Conservation (phyloP, 2,888 invertebrate species). For the Diloba caeruleocephala region DNA sequence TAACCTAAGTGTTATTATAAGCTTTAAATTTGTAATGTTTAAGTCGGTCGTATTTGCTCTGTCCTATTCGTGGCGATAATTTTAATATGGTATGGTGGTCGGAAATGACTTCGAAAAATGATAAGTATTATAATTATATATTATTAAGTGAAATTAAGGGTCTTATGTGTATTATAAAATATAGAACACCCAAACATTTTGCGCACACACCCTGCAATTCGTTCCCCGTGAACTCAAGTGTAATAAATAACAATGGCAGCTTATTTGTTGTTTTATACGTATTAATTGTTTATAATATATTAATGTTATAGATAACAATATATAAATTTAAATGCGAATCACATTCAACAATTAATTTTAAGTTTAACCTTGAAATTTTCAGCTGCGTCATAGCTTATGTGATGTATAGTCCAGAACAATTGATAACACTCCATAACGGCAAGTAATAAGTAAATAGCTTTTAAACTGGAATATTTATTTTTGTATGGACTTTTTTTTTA, state of each 20-base stretch:
- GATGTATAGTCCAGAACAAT: conserved; percentile 40
- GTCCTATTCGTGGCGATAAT: conserved; percentile 23
- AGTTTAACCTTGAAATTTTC: conserved; percentile 28
- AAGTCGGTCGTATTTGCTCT: conserved; percentile 2
- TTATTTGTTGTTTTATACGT: conserved; percentile 67
- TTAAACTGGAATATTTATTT: conserved; percentile 77
- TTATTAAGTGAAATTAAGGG: conserved; percentile 40
- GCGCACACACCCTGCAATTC: conserved; percentile 35
- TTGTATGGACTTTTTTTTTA: conserved; percentile 76
- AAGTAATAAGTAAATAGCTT: conserved; percentile 71
- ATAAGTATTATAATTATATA: no score
- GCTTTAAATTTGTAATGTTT: conserved; percentile 32
- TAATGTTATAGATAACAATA: conserved; percentile 63
- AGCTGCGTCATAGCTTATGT: conserved; percentile 14
- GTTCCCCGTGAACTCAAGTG: conserved; percentile 18
- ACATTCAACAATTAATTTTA: conserved; percentile 58
- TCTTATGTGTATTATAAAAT: conserved; percentile 35
- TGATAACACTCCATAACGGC: conserved; percentile 66
- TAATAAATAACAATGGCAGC: conserved; percentile 67
- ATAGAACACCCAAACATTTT: conserved; percentile 22
- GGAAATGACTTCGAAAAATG: conserved; percentile 30
- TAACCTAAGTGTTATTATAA: conserved; percentile 34
- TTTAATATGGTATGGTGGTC: conserved; percentile 20
- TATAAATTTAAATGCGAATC: conserved; percentile 69
- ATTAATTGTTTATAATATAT: conserved; percentile 52